Evolutionary conservation across 53 echinoderm and acorn worm species (phyloP).

Genomic region (Glandiceps talaboti): DNA sequence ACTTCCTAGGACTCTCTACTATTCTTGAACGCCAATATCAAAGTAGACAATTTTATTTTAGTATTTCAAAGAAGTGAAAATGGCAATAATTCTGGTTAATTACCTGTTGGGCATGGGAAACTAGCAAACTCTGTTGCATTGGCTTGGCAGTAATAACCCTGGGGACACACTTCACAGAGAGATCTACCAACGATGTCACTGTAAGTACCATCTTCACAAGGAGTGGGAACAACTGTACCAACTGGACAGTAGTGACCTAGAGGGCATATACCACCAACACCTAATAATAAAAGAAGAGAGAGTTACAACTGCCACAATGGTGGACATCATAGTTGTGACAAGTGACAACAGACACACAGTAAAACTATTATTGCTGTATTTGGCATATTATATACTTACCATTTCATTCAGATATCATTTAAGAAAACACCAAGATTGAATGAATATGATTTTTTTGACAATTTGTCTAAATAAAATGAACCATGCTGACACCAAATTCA

Average conservation of each 20-base stretch:
- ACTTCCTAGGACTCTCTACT: too few species aligned
- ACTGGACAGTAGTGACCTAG: slow-evolving; percentile 89
- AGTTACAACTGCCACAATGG: background rate
- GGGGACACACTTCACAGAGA: slow-evolving; percentile 54
- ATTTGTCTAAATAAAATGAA: too few species aligned
- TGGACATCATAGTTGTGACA: background rate
- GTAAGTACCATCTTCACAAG: slow-evolving; percentile 73
- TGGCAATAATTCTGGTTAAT: too few species aligned
- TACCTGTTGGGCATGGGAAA: slow-evolving; percentile 72
- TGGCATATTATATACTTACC: too few species aligned
- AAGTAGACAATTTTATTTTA: too few species aligned
- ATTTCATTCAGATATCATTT: too few species aligned
- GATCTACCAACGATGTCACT: slow-evolving; percentile 53
- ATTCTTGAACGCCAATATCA: too few species aligned
- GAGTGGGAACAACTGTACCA: slow-evolving; percentile 43
- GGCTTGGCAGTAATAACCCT: slow-evolving; percentile 78
- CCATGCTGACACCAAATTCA: too few species aligned
- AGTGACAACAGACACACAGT: background rate
- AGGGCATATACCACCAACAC: slow-evolving; percentile 82
- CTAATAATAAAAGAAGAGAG: slow-evolving; percentile 12
- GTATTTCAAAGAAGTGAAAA: too few species aligned
- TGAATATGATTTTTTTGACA: too few species aligned
- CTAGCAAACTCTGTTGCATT: slow-evolving; percentile 66
- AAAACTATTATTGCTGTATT: background rate
- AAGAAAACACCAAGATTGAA: too few species aligned